Evolutionary conservation across 2,113 vertebrate genomes (phyloP).

Genomic region (Pluvialis apricaria): DNA sequence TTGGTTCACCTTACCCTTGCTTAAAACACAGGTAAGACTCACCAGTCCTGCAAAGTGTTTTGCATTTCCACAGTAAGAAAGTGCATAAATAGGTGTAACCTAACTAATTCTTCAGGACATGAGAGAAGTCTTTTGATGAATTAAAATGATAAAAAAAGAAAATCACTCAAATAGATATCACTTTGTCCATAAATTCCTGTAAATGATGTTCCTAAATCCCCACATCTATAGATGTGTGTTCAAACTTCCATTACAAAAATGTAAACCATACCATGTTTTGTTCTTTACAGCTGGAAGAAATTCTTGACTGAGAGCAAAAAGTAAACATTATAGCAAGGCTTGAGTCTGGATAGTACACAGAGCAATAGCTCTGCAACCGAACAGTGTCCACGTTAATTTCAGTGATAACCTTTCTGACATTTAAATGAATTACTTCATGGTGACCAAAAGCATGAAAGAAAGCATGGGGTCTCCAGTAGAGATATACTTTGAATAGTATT

Average conservation of each 20-base stretch:
- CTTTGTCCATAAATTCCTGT: neutral
- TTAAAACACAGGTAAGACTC: neutral
- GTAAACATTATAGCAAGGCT: neutral
- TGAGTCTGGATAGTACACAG: neutral
- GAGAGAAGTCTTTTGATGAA: neutral
- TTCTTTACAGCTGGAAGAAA: conserved; percentile 12
- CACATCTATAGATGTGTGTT: neutral
- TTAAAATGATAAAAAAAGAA: neutral
- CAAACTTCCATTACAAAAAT: neutral
- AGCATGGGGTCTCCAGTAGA: neutral
- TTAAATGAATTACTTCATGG: neutral
- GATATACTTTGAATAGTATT: neutral
- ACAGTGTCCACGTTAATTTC: neutral
- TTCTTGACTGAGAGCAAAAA: neutral
- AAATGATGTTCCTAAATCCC: neutral
- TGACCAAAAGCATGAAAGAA: neutral
- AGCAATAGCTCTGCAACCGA: neutral
- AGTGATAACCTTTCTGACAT: neutral
- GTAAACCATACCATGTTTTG: neutral
- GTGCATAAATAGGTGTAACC: neutral
- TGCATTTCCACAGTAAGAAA: neutral
- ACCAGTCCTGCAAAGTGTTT: neutral
- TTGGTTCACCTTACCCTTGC: neutral
- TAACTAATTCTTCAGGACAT: neutral
- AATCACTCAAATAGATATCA: neutral